phyloP scores from a whole-genome alignment of 1,140 invertebrate species.

The Physella acuta region DNA sequence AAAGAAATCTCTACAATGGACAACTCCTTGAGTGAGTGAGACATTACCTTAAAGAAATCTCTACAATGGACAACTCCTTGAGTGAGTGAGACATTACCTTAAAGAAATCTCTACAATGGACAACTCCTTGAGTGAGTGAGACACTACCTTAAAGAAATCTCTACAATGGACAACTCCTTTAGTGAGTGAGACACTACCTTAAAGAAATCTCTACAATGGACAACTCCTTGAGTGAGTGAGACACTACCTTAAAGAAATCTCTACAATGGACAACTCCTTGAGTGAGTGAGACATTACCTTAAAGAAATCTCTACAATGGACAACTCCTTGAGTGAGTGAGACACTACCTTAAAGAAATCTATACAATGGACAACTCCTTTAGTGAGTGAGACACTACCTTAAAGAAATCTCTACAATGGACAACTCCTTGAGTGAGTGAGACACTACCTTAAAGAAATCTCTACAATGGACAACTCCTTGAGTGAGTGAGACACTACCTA shows the following conservation, averaged over 20 bases:
- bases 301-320: slow-evolving; percentile 79
- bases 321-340: slow-evolving; percentile 74
- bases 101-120: slow-evolving; percentile 79
- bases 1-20: slow-evolving; percentile 79
- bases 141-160: slow-evolving; percentile 75
- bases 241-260: slow-evolving; percentile 75
- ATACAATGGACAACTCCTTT: slow-evolving; percentile 81
- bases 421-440: slow-evolving; percentile 74
- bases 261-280: slow-evolving; percentile 80
- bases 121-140: slow-evolving; percentile 74
- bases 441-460: slow-evolving; percentile 75
- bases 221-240: slow-evolving; percentile 74
- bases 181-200: too few relatives aligned
- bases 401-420: slow-evolving; percentile 79
- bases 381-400: too few relatives aligned
- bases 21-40: slow-evolving; percentile 74
- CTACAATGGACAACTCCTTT: slow-evolving; percentile 81
- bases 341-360: slow-evolving; percentile 75
- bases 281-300: too few relatives aligned
- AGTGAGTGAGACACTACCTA: too few relatives aligned
- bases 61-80: slow-evolving; percentile 80
- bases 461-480: slow-evolving; percentile 80
- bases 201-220: slow-evolving; percentile 79
- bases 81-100: too few relatives aligned
- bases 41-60: slow-evolving; percentile 75